A percentile compares a stretch with the other conserved stretches of the same genome.
phyloP scores from a whole-genome alignment of 2,797 vertebrate species.

The Arremon brunneinucha region DNA sequence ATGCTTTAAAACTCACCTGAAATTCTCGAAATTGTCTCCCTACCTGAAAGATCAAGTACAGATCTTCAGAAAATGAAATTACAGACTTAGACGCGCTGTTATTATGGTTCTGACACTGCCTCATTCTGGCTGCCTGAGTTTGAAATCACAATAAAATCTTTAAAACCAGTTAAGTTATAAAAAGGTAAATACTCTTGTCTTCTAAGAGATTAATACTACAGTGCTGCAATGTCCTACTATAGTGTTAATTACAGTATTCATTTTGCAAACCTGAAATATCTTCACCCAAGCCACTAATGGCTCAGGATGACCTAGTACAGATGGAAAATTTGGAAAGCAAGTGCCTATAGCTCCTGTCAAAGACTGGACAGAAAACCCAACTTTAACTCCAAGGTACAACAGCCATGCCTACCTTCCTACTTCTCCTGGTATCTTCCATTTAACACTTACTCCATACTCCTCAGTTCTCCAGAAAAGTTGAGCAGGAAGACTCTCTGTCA shows the following conservation, averaged over 20 bases:
- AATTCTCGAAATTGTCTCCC: background rate
- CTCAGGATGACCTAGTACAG: background rate
- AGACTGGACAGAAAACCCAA: background rate
- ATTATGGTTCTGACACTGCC: background rate
- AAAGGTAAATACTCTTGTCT: background rate
- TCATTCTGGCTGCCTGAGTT: background rate
- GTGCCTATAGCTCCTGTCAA: background rate
- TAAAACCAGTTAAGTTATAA: background rate
- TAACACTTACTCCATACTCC: background rate
- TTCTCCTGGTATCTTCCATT: background rate
- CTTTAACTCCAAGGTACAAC: background rate
- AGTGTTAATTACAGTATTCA: background rate
- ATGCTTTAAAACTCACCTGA: background rate
- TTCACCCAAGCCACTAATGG: background rate
- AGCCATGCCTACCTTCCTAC: background rate
- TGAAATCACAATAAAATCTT: background rate
- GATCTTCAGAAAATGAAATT: background rate
- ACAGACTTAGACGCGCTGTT: background rate
- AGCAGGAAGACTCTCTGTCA: background rate
- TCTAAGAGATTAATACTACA: background rate
- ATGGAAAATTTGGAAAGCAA: background rate
- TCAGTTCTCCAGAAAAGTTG: background rate
- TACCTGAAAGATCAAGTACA: background rate
- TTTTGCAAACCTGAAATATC: background rate
- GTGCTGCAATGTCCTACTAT: accelerated